Percentiles rank a stretch among this genome's conserved stretches.
Conservation (phyloP, 1,140 invertebrate species). For the Acromyrmex charruanus region DNA sequence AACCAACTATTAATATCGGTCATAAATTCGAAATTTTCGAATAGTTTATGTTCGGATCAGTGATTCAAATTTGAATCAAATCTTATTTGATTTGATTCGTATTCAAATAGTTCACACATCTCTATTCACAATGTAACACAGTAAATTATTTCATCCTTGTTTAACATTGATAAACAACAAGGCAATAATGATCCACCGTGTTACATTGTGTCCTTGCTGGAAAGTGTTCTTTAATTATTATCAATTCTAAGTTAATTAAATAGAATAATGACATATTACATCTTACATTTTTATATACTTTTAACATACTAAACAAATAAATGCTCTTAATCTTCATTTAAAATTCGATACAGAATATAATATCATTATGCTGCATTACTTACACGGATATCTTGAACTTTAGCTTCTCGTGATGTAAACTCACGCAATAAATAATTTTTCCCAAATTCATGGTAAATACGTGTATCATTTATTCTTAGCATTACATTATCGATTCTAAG, state of each 20-base stretch:
- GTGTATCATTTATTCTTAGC: conserved; percentile 95
- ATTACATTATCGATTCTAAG: conserved; percentile 97
- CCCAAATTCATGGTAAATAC: conserved; percentile 94
- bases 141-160: too few species aligned
- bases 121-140: too few species aligned
- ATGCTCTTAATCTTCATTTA: background rate
- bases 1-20: too few species aligned
- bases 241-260: background rate
- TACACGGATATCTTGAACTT: conserved; percentile 88
- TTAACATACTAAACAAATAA: background rate
- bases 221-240: background rate
- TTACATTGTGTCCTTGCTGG: too few species aligned
- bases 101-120: too few species aligned
- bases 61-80: too few species aligned
- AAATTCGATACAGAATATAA: conserved; percentile 4
- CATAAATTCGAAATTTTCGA: too few species aligned
- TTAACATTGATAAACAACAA: too few species aligned
- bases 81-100: too few species aligned
- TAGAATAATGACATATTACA: background rate
- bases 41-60: too few species aligned
- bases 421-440: conserved; percentile 92
- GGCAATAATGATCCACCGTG: too few species aligned
- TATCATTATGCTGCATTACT: conserved; percentile 54
- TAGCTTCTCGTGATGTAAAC: conserved; percentile 91
- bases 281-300: background rate